Base-by-base conservation (phyloP, 2,797 vertebrate genomes). In the Cirrhinus molitorella region DNA sequence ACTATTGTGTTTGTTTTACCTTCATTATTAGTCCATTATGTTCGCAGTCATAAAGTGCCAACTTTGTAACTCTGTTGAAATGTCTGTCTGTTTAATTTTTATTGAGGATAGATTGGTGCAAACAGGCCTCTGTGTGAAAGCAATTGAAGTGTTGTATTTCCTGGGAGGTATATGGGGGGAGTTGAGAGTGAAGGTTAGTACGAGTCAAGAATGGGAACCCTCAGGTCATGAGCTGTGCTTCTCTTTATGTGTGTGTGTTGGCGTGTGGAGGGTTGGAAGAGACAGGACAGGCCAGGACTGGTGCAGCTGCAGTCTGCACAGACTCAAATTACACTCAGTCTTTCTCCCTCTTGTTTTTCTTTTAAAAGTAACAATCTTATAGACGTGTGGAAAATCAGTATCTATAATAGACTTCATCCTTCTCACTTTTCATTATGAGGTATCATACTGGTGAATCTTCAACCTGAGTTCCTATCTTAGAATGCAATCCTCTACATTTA, bases 281-380 rank as follows among this genome's bases (percentile, higher is more conserved):
- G 72, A 66, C 79, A 85, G 81, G 87, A 88, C 93, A 94, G 86
- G 92, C 85, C 89, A 81, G 49, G 73, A 92, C 92, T 91, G 88
- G 92, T 88, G 86, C 76, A 80, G 43, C 80, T 74, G 77, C 79
- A 77, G 79, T 78, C 79, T 75, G 13, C 34, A 74, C 78, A 80
- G 67, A 70, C 79, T 76, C 74, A 84, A 70, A 87, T 82, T 79
- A 81, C 81, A 74, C 49, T 76, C 55, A 76, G 37, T 76, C 37
- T 83, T 67, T 83, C 47, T 53, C 28, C 28, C 70, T 61, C 70
- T 55, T 61, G 34, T 67, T 74, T 81, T 77, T 59, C 70, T 10
- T 34, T 83, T 31, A 2, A 23, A 71, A 47, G 14, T 12, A 31
- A 67, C 13, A 1, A 17, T 45, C 5, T 55, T 43, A 61, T 61